Evolutionary conservation across 2,888 invertebrate genomes (phyloP).

Genomic region (Drosophila prolongata): DNA sequence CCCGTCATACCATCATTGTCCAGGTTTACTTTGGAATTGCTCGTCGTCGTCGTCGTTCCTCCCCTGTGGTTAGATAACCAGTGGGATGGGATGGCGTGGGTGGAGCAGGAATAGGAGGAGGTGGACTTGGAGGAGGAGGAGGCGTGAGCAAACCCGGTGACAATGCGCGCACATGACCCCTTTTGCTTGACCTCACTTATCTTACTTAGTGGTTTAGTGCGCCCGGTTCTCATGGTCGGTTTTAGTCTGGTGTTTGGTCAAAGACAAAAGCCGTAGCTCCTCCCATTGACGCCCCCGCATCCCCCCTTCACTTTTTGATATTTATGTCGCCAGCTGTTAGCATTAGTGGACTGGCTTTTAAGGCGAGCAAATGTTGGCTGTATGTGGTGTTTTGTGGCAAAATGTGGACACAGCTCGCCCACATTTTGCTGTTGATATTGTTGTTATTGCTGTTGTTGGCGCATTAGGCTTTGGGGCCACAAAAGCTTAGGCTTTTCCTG

Average conservation of each 20-base stretch:
- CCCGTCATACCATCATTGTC: slow-evolving; percentile 17
- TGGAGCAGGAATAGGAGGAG: neutral
- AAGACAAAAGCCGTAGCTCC: slow-evolving; percentile 54
- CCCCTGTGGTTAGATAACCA: slow-evolving; percentile 34
- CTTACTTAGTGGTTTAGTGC: slow-evolving; percentile 78
- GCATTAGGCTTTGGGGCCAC: slow-evolving; percentile 76
- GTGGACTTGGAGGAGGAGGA: neutral
- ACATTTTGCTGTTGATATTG: slow-evolving; percentile 25
- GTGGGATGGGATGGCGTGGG: neutral
- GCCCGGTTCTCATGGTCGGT: slow-evolving; percentile 41
- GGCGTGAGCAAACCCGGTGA: slow-evolving; percentile 33
- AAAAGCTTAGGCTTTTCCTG: slow-evolving; percentile 67
- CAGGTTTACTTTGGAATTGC: slow-evolving; percentile 16
- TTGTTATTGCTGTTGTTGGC: slow-evolving; percentile 56
- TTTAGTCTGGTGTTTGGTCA: slow-evolving; percentile 36
- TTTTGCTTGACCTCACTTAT: slow-evolving; percentile 81
- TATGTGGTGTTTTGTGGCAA: slow-evolving; percentile 57
- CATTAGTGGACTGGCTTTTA: slow-evolving; percentile 79
- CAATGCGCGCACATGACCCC: slow-evolving; percentile 78
- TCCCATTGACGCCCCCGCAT: slow-evolving; percentile 22
- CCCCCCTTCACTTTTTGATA: slow-evolving; percentile 54
- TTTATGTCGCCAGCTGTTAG: slow-evolving; percentile 78
- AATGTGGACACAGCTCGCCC: slow-evolving; percentile 46
- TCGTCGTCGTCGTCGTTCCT: neutral
- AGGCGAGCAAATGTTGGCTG: slow-evolving; percentile 61